Conservation (phyloP, 2,888 invertebrate genomes). For the Tipula unca region DNA sequence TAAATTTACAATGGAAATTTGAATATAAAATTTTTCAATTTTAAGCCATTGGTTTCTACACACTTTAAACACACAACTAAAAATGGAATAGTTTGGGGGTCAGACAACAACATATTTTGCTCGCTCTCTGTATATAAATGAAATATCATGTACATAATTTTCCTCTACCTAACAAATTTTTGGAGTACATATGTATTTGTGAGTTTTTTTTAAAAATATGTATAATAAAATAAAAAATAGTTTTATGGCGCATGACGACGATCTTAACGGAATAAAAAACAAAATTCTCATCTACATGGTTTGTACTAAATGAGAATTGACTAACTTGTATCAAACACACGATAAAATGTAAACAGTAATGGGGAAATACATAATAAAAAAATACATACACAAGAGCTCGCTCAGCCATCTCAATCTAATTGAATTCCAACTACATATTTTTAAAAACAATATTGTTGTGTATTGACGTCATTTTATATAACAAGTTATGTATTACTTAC, state of each 20-base stretch:
- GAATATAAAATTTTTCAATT: neutral
- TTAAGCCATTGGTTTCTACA: neutral
- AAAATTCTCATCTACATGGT: neutral
- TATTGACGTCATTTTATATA: neutral
- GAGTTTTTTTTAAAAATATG: neutral
- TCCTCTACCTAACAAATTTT: neutral
- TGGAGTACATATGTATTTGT: neutral
- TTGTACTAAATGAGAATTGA: neutral
- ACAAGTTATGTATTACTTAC: neutral
- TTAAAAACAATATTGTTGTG: neutral
- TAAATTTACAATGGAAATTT: neutral
- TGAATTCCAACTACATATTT: neutral
- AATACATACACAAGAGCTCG: neutral
- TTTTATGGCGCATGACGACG: neutral
- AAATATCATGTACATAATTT: neutral
- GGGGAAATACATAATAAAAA: neutral
- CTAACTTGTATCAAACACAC: neutral
- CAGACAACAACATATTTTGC: neutral
- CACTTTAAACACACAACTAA: neutral
- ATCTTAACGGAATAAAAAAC: conserved; percentile 4
- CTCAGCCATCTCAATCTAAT: neutral
- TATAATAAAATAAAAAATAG: neutral
- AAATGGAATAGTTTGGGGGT: neutral
- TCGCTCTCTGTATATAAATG: neutral
- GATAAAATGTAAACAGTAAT: neutral